Percentiles rank a stretch among this genome's conserved stretches.
Evolutionary conservation across 2,113 vertebrate genomes (phyloP).

Genomic region (Sebastes schlegelii): DNA sequence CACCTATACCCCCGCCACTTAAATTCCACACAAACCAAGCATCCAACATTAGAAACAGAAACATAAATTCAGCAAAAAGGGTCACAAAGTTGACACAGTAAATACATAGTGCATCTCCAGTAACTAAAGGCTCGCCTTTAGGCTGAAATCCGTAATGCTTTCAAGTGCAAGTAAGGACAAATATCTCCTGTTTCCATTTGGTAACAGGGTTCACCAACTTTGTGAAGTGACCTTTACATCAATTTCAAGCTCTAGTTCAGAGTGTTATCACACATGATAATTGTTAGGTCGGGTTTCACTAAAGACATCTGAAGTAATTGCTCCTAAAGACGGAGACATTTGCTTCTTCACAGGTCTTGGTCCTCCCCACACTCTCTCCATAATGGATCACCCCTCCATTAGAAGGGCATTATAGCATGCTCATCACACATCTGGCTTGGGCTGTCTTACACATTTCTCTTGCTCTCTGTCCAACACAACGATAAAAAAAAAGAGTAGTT

Average conservation of each 20-base stretch:
- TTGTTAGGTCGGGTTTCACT: conserved; percentile 74
- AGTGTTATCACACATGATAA: conserved; percentile 72
- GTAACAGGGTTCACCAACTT: conserved; percentile 52
- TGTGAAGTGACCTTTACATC: conserved; percentile 74
- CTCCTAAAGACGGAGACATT: conserved; percentile 56
- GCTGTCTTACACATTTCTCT: conserved; percentile 16
- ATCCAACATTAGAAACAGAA: conserved; percentile 20
- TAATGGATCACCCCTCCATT: conserved; percentile 39
- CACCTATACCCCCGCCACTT: conserved; percentile 31
- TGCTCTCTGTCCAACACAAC: conserved; percentile 30
- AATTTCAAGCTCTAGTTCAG: conserved; percentile 76
- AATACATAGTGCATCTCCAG: background rate
- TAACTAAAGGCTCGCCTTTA: conserved; percentile 27
- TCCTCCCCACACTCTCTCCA: conserved; percentile 3
- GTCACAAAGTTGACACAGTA: conserved; percentile 21
- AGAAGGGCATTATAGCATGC: conserved; percentile 4
- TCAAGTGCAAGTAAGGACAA: conserved; percentile 38
- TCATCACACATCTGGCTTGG: conserved; percentile 19
- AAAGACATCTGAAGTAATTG: conserved; percentile 71
- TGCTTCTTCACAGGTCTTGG: conserved; percentile 28
- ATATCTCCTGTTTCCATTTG: conserved; percentile 53
- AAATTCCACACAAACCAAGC: conserved; percentile 13
- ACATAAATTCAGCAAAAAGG: conserved; percentile 35
- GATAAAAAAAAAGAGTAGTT: conserved; percentile 1
- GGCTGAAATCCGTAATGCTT: conserved; percentile 30